Evolutionary conservation across 2,888 invertebrate species (phyloP), one percentile per base, ranked within the genome.

Genomic region (Dryomyza anilis): DNA sequence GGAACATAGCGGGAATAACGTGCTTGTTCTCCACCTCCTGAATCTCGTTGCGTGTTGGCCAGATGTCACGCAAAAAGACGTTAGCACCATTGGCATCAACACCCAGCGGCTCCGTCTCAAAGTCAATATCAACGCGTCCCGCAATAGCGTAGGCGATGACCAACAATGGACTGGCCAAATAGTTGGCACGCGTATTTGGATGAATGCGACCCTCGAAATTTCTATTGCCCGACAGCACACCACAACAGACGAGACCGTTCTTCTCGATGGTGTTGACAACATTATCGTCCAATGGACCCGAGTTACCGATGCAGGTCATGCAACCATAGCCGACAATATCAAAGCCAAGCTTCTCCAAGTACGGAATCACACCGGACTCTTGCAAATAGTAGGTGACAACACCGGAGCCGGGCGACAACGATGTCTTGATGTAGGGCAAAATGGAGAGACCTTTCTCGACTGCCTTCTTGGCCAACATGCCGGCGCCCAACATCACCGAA

Each of bases 281-380:
- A 73, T 91, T 88, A 58, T 97, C 96, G 61, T 94, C 93, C 0
- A 99, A 88, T 0, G 97, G 96, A 0, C 98, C 98, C 5, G 95
- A 95, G 85, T 99, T 99, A 0, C 98, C 98, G 73, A 99, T 99
- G 80, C 99, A 99, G 0, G 98, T 98, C 98, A 98, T 98, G 82
- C 99, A 99, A 0, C 98, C 98, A 78, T 98, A 99, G n/a, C 98
- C 98, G 1, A 98, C 97, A 55, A 95, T 91, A 79, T 94, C 89
- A 81, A 98, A 99, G 7, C 98, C 98, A 1, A 98, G 85, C 78
- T 91, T 86, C 73, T 92, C 90, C 63, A 98, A 83, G 74, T 91
- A 92, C 0, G 95, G 94, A 16, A 95, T 88, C 2, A 98, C 96
- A 0, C 97, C 97, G 1, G 96, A 96, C 80, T 96, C 96, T 80